Base-by-base conservation (phyloP, 2,888 invertebrate species). In the Bombylius discolor region DNA sequence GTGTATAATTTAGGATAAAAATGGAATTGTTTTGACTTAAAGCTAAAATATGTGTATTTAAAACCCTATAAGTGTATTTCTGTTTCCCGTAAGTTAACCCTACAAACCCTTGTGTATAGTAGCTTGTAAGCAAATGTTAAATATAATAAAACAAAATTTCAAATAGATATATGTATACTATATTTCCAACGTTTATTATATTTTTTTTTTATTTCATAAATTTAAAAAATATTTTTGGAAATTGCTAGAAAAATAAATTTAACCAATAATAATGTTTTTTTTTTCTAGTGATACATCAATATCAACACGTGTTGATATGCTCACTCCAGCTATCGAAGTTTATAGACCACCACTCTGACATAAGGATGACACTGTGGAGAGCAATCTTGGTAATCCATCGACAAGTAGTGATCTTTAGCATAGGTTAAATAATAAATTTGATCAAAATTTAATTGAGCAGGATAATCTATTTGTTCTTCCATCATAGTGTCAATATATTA, bases 251-350 rank as follows among this genome's bases (percentile, higher is more conserved):
- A 42, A 23, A 51, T 31, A 32, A 31, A 44, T 34, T 49, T 39
- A n/a, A 7, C 6, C 23, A 23, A 23, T 23, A 23, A 23, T 23
- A 23, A 23, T 23, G 23, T 23, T 7, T 46, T 31, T 46, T 53
- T 36, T 60, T 11, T 60, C 33, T 76, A 84, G 83, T 70, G 84
- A 84, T 72, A 82, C 83, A 66, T 84, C 84, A 66, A 82, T 84
- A 73, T 83, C 83, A 72, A 83, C 82, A 65, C 79, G 83, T 60
- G 83, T 84, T 66, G 83, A 84, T 68, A 74, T 80, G 70, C 76
- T 80, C 68, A 79, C 79, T 68, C 77, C 79, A 65, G 75, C 73
- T 62, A 73, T 74, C 65, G 74, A 74, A 72, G 73, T 73, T n/a
- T 73, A 73, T 59, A 73, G 72, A 59, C 72, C 74, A 62, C 72